phyloP scores from a whole-genome alignment of 2,113 vertebrate genomes.

The Hemiscyllium ocellatum region DNA sequence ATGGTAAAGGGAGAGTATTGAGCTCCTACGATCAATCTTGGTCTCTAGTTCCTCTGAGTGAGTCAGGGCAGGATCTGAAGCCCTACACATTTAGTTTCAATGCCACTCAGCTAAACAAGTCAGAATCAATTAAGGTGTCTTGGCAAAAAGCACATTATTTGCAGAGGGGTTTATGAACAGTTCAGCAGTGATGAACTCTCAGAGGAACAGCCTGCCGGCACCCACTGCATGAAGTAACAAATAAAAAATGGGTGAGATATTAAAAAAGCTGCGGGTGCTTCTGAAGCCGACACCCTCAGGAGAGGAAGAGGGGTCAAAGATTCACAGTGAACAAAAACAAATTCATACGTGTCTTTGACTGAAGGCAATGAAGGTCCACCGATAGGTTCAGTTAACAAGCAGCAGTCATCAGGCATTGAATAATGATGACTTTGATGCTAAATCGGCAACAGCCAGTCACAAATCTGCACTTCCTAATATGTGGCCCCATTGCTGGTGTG shows the following conservation, averaged over 20 bases:
- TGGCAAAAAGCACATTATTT: neutral
- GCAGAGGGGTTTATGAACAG: too few species aligned
- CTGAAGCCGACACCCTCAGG: neutral
- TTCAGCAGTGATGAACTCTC: neutral
- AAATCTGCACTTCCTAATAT: conserved; percentile 10
- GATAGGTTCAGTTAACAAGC: conserved; percentile 1
- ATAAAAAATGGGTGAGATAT: neutral
- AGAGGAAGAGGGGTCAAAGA: neutral
- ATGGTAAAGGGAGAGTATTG: neutral
- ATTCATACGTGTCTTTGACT: neutral
- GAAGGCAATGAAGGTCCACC: neutral
- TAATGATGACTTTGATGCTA: conserved; percentile 13
- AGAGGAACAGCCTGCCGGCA: neutral
- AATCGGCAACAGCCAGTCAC: conserved; percentile 18
- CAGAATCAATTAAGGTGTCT: neutral
- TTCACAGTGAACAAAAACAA: too few species aligned
- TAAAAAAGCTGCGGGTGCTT: too few species aligned
- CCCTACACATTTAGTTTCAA: neutral
- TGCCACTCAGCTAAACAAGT: neutral
- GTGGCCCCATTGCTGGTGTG: neutral
- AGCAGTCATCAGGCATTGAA: conserved; percentile 11
- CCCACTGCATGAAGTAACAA: neutral
- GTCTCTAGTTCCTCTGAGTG: neutral
- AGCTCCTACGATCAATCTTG: neutral
- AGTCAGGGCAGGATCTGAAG: neutral